Conservation (phyloP, 2,888 invertebrate species). For the Watsonalla cultraria region DNA sequence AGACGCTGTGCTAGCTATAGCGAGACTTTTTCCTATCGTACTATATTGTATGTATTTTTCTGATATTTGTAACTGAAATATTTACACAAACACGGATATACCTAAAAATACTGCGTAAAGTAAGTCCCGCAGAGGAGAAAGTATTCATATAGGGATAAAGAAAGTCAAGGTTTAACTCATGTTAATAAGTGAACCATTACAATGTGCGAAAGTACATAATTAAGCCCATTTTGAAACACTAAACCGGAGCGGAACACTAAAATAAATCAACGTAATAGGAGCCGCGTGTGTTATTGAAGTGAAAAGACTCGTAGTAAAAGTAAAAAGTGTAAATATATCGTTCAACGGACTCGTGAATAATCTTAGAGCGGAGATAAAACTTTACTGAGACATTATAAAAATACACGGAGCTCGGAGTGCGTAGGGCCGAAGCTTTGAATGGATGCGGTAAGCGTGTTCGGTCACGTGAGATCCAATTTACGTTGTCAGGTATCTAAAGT, state of each 20-base stretch:
- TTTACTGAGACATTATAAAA: constrained; percentile 54
- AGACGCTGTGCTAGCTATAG: too few species aligned
- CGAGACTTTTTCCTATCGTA: too few species aligned
- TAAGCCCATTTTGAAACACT: constrained; percentile 1
- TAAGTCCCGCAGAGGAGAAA: too few species aligned
- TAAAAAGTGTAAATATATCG: constrained; percentile 56
- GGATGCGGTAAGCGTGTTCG: constrained; percentile 20
- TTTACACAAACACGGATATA: too few species aligned
- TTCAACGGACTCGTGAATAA: constrained; percentile 63
- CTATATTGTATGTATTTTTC: too few species aligned
- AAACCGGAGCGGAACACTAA: constrained; percentile 19
- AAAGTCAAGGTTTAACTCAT: not conserved
- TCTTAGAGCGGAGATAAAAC: constrained; percentile 53
- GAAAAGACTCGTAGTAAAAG: constrained; percentile 5
- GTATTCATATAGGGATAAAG: too few species aligned
- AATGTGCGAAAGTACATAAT: not conserved
- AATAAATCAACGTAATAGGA: constrained; percentile 35
- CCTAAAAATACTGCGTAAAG: too few species aligned
- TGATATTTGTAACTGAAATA: too few species aligned
- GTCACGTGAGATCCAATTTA: not conserved
- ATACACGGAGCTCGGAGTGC: constrained; percentile 25
- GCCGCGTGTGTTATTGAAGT: constrained; percentile 24
- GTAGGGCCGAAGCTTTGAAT: constrained; percentile 20
- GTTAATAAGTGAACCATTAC: not conserved
- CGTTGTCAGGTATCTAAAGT: too few species aligned